A percentile compares a stretch with the other conserved stretches of the same genome.
Conservation (phyloP, 2,888 invertebrate species). For the Athalia cordata region DNA sequence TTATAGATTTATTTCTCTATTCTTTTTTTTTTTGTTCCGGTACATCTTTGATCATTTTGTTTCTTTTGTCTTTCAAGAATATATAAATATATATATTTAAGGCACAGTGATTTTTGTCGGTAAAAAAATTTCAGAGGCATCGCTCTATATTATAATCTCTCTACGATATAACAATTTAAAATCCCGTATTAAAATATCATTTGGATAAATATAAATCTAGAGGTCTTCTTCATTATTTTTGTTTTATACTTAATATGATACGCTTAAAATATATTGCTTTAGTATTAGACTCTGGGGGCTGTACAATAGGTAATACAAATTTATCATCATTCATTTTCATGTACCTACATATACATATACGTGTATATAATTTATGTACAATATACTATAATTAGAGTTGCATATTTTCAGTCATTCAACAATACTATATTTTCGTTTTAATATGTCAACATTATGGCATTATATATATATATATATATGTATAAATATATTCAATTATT, state of each 20-base stretch:
- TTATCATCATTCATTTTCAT: slow-evolving; percentile 19
- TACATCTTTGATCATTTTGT: not conserved
- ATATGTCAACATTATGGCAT: slow-evolving; percentile 71
- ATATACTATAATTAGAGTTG: slow-evolving; percentile 3
- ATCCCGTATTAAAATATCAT: slow-evolving; percentile 64
- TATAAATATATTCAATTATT: slow-evolving; percentile 62
- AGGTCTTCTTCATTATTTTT: slow-evolving; percentile 39
- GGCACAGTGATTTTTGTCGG: slow-evolving; percentile 36
- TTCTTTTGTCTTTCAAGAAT: not conserved
- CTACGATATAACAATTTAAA: slow-evolving; percentile 21
- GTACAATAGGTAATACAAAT: slow-evolving; percentile 41
- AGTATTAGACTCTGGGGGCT: slow-evolving; percentile 44
- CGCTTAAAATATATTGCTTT: slow-evolving; percentile 46
- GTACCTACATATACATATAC: not conserved
- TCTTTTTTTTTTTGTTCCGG: slow-evolving; percentile 39
- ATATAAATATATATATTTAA: not conserved
- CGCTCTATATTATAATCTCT: not conserved
- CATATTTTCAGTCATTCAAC: slow-evolving; percentile 59
- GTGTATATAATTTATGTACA: not conserved
- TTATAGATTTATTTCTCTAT: slow-evolving; percentile 52
- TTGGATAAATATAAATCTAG: slow-evolving; percentile 57
- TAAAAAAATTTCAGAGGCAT: slow-evolving; percentile 36
- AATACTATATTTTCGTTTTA: slow-evolving; percentile 52
- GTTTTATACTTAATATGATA: slow-evolving; percentile 46
- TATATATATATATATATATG: slow-evolving; percentile 51